Evolutionary conservation across 2,797 vertebrate species (phyloP), one percentile per base, ranked within the genome.

Genomic region (Hapalemur alaotrensis): DNA sequence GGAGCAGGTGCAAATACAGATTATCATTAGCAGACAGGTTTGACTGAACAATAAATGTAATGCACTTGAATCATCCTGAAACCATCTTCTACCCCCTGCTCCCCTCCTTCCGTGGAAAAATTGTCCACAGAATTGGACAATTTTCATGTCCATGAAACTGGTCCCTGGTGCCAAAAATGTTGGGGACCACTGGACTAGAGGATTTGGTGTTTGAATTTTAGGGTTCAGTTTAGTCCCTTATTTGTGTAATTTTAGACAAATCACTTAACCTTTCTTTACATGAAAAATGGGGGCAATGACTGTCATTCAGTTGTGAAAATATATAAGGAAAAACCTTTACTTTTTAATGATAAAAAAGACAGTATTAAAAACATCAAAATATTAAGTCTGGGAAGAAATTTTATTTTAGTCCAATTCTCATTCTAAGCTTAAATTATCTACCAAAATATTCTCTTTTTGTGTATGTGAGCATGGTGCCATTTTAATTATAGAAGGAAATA

Each of bases 321-420:
- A 78, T 46, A 61, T 32, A 52, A 59, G 28, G 63, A 46, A 70
- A 52, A 70, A 15, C 7, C 18, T 17, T 5, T 43, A 54, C 30
- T 48, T 72, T 69, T 93, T 35, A 81, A 54, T 93, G 54, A 75
- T 54, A 75, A 93, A 94, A 92, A 79, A 38, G 57, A 75, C 28
- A 81, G 43, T 76, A 15, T 72, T 96, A 80, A 28, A 84, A 85
- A 79, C 18, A 76, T 86, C 80, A 69, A 61, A 52, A 69, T 28
- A 20, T 14, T 83, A 43, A 10, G 2, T 67, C 28, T 89, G 25
- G 30, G n/a, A 83, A 32, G 43, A 95, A 73, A 89, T 52, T 35
- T 95, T 17, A 54, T 92, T 95, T 73, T 52, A 50, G 1, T 72
- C 4, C 6, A 52, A 28, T 92, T 92, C 13, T 70, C 46, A 32